Evolutionary conservation across 2,888 invertebrate genomes (phyloP).

Genomic region (Dendrolimus pini): DNA sequence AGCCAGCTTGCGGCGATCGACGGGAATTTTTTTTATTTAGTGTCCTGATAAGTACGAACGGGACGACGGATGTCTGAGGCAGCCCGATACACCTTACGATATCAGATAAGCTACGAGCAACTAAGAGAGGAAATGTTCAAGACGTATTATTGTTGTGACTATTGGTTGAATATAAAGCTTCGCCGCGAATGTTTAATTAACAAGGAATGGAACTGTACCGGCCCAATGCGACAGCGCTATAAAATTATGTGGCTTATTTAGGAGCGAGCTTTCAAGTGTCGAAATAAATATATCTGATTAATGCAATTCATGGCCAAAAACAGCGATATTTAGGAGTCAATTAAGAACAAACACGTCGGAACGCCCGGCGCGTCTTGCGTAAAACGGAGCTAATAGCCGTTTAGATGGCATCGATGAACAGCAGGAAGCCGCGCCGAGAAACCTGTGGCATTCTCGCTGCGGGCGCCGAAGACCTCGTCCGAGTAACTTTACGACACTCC

Average conservation of each 20-base stretch:
- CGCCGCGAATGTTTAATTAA: slow-evolving; percentile 54
- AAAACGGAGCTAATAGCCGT: slow-evolving; percentile 62
- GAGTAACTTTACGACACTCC: slow-evolving; percentile 46
- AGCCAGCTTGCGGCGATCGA: slow-evolving; percentile 25
- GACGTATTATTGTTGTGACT: slow-evolving; percentile 58
- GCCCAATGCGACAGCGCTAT: slow-evolving; percentile 17
- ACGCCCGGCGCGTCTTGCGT: slow-evolving; percentile 53
- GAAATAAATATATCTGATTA: slow-evolving; percentile 62
- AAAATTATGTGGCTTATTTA: slow-evolving; percentile 40
- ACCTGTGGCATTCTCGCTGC: slow-evolving; percentile 42
- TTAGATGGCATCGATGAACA: slow-evolving; percentile 56
- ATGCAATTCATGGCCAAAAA: slow-evolving; percentile 62
- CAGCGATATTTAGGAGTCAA: slow-evolving; percentile 68
- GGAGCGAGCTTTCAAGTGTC: slow-evolving; percentile 34
- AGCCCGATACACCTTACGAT: slow-evolving; percentile 47
- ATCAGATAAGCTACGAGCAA: slow-evolving; percentile 54
- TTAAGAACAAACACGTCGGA: slow-evolving; percentile 59
- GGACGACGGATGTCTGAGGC: slow-evolving; percentile 43
- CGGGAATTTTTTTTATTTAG: slow-evolving; percentile 47
- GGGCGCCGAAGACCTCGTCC: slow-evolving; percentile 32
- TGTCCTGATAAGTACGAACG: slow-evolving; percentile 40
- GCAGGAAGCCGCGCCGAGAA: slow-evolving; percentile 56
- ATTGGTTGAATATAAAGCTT: slow-evolving; percentile 49
- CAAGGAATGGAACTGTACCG: slow-evolving; percentile 48
- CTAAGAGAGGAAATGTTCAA: slow-evolving; percentile 49